Percentiles rank a stretch among this genome's conserved stretches.
These are phyloP conservation scores for Passerina amoena DNA, from an alignment of 2,113 vertebrate genomes.

Conservation along the genomic window DNA sequence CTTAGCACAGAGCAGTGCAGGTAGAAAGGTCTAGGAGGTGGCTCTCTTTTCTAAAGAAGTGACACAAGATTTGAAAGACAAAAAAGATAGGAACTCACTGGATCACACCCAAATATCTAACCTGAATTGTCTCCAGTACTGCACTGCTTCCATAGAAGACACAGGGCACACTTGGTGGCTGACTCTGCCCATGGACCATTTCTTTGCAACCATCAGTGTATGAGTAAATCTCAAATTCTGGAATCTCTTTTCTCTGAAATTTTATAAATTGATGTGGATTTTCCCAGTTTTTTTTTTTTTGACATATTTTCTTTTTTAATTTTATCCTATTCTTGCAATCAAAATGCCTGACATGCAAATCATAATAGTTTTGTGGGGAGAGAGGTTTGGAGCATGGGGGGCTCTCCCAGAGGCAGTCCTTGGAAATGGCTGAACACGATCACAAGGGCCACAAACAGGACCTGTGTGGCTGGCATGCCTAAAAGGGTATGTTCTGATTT, in stretches of 20 bases:
- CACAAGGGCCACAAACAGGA: neutral
- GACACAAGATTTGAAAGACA: neutral
- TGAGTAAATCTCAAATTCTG: neutral
- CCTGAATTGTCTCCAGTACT: neutral
- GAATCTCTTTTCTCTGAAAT: neutral
- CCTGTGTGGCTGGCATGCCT: neutral
- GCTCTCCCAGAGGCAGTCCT: neutral
- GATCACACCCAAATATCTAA: neutral
- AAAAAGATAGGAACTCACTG: neutral
- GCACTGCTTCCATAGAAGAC: neutral
- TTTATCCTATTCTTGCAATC: neutral
- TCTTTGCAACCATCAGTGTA: neutral
- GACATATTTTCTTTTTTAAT: neutral
- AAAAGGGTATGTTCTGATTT: neutral
- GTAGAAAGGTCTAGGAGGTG: neutral
- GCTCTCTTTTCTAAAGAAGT: neutral
- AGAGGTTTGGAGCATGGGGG: neutral
- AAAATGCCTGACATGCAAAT: neutral
- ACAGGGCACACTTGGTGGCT: neutral
- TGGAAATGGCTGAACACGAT: neutral
- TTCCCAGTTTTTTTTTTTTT: neutral
- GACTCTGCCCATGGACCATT: neutral
- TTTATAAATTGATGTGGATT: neutral
- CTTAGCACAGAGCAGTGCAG: neutral
- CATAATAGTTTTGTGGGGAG: neutral